Percentiles rank a stretch among this genome's conserved stretches.
phyloP scores from a whole-genome alignment of 2,797 vertebrate genomes.

The Gymnodraco acuticeps region DNA sequence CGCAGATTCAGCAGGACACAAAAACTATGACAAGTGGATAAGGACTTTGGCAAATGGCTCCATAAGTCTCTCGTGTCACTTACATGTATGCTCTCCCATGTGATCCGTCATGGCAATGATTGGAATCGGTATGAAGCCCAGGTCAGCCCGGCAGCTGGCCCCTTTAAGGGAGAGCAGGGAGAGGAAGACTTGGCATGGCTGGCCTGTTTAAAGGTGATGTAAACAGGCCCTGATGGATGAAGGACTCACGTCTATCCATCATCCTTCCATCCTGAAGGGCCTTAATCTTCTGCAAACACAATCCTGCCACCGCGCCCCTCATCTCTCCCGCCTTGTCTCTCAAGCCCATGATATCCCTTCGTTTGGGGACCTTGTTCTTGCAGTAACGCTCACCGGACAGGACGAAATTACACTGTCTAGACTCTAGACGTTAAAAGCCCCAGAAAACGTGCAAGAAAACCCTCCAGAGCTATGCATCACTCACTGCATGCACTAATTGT shows the following conservation, averaged over 20 bases:
- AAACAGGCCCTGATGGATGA: conserved; percentile 82
- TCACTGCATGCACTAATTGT: conserved; percentile 67
- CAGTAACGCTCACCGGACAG: conserved; percentile 45
- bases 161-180: conserved; percentile 60
- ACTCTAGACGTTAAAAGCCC: conserved; percentile 63
- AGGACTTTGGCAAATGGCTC: conserved; percentile 53
- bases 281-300: conserved; percentile 83
- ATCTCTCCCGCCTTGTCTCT: conserved; percentile 68
- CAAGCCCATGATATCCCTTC: conserved; percentile 68
- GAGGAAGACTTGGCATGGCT: conserved; percentile 46
- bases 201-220: conserved; percentile 79
- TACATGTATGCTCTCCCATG: conserved; percentile 38
- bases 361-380: conserved; percentile 65
- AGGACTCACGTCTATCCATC: conserved; percentile 75
- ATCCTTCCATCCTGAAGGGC: conserved; percentile 77
- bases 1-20: conserved; percentile 65
- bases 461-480: conserved; percentile 46
- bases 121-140: conserved; percentile 26
- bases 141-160: conserved; percentile 54
- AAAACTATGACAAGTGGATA: conserved; percentile 55
- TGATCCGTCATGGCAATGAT: conserved; percentile 62
- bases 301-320: conserved; percentile 69
- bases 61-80: conserved; percentile 65
- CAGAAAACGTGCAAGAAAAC: conserved; percentile 5
- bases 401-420: conserved; percentile 58